Conservation (phyloP, 1,140 invertebrate species). For the Brachionus rotundiformis region DNA sequence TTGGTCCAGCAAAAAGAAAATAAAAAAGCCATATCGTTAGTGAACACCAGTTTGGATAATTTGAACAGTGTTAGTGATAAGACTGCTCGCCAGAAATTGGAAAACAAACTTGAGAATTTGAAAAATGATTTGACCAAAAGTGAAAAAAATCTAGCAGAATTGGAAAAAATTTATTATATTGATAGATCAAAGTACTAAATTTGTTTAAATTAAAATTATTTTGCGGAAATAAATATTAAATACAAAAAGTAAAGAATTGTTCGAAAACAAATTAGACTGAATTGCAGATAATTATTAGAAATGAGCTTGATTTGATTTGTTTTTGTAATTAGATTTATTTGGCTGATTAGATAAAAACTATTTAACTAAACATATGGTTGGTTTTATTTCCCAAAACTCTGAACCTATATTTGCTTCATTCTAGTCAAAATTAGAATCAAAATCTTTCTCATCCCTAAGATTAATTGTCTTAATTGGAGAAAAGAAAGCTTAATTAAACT, state of each 20-base stretch:
- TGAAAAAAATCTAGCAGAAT: not conserved
- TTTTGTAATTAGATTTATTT: not conserved
- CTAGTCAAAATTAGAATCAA: not conserved
- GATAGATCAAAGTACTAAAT: constrained; percentile 8
- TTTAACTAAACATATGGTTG: not conserved
- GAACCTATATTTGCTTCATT: not conserved
- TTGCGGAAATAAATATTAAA: not conserved
- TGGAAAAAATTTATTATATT: constrained; percentile 42
- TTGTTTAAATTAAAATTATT: too few species aligned
- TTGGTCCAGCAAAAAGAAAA: not conserved
- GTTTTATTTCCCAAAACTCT: not conserved
- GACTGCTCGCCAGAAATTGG: not conserved
- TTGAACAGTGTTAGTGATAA: not conserved
- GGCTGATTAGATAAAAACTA: not conserved
- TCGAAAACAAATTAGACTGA: not conserved
- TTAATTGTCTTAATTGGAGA: too few species aligned
- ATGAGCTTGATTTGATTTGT: not conserved
- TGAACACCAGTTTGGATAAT: not conserved
- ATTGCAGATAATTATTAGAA: not conserved
- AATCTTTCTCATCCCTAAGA: not conserved
- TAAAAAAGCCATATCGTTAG: not conserved
- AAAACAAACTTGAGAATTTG: not conserved
- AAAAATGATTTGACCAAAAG: not conserved
- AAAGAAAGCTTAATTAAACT: not conserved
- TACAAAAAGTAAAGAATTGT: too few species aligned